Evolutionary conservation across 2,888 invertebrate genomes (phyloP).

Genomic region (Andrena camellia): DNA sequence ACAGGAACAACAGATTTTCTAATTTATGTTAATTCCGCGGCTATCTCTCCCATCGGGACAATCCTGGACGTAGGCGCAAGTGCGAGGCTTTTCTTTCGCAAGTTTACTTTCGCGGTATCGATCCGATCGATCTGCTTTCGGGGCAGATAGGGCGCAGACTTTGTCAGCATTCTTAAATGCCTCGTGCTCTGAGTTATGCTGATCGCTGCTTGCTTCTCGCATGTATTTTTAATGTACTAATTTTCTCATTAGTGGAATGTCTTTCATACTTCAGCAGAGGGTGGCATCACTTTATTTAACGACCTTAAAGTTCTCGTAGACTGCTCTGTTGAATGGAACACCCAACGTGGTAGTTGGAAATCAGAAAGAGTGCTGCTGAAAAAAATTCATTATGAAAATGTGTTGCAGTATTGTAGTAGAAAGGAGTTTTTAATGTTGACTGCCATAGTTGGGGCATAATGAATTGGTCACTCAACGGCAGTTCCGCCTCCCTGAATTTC

Average conservation of each 20-base stretch:
- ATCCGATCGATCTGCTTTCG: slow-evolving; percentile 26
- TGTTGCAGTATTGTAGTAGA: too few relatives aligned
- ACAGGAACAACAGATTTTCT: slow-evolving; percentile 52
- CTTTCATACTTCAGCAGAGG: neutral
- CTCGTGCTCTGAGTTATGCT: neutral
- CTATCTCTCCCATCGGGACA: slow-evolving; percentile 19
- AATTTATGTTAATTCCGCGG: slow-evolving; percentile 51
- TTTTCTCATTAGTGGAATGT: neutral
- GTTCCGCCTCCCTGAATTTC: too few relatives aligned
- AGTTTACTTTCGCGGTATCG: slow-evolving; percentile 36
- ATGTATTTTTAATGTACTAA: neutral
- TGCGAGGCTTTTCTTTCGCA: slow-evolving; percentile 5
- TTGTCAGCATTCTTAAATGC: slow-evolving; percentile 1
- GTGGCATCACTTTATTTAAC: neutral
- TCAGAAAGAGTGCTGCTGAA: too few relatives aligned
- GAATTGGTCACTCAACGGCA: too few relatives aligned
- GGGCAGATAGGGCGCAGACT: slow-evolving; percentile 8
- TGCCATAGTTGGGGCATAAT: too few relatives aligned
- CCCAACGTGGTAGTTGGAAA: too few relatives aligned
- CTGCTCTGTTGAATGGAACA: too few relatives aligned
- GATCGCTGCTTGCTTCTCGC: neutral
- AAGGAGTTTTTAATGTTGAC: too few relatives aligned
- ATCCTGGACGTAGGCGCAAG: neutral
- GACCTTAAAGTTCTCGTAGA: too few relatives aligned
- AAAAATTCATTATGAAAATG: too few relatives aligned